phyloP scores from a whole-genome alignment of 2,113 vertebrate species.

The Trichomycterus rosablanca region DNA sequence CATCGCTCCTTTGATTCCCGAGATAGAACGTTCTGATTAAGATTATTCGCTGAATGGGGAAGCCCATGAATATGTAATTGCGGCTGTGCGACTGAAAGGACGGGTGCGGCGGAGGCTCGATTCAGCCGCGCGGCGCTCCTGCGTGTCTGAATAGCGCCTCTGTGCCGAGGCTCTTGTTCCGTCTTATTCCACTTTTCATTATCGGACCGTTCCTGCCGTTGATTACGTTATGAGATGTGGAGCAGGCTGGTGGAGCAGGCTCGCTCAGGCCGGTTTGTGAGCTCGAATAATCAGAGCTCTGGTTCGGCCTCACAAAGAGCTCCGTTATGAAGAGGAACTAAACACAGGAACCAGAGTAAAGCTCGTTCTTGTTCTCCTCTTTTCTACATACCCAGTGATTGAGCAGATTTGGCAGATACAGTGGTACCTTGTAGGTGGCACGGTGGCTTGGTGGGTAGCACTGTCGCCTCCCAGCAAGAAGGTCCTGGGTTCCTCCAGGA shows the following conservation, averaged over 20 bases:
- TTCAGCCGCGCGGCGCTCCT: conserved; percentile 11
- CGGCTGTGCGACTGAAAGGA: conserved; percentile 26
- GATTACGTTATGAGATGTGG: conserved; percentile 47
- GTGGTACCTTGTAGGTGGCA: no score
- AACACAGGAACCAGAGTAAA: not conserved
- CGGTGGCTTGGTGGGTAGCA: no score
- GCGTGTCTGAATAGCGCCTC: conserved; percentile 31
- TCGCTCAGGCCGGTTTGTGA: conserved; percentile 22
- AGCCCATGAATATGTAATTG: conserved; percentile 44
- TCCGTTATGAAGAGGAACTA: conserved; percentile 6
- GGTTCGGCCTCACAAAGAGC: not conserved
- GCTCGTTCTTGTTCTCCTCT: no score
- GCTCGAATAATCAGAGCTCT: conserved; percentile 25
- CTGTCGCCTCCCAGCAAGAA: no score
- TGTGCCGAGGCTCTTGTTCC: conserved; percentile 31
- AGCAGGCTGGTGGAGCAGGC: conserved; percentile 17
- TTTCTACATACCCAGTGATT: no score
- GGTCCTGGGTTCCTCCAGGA: no score
- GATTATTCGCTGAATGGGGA: conserved; percentile 43
- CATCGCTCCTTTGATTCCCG: conserved; percentile 45
- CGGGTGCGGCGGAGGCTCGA: conserved; percentile 8
- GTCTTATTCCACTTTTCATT: conserved; percentile 39
- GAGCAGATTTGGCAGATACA: no score
- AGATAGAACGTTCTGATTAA: conserved; percentile 48
- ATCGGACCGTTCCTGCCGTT: conserved; percentile 23